Conservation (phyloP, 2,888 invertebrate species). For the Chrysomela aeneicollis region DNA sequence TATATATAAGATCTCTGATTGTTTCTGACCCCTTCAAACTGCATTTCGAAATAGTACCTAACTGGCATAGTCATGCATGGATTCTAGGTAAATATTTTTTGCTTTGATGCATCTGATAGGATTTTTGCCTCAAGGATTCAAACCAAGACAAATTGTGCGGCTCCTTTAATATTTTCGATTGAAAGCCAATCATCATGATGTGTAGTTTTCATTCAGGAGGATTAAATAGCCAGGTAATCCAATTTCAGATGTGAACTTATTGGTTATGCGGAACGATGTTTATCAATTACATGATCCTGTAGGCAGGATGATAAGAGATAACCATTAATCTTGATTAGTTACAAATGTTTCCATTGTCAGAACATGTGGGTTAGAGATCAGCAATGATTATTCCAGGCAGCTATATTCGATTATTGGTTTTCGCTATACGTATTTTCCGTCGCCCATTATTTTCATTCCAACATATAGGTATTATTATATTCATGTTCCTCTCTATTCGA, state of each 20-base stretch:
- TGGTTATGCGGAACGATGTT: not conserved
- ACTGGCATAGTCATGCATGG: too few relatives aligned
- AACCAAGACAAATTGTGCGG: too few relatives aligned
- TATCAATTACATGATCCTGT: slow-evolving; percentile 3
- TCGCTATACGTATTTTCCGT: not conserved
- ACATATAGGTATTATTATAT: too few relatives aligned
- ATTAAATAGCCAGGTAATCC: not conserved
- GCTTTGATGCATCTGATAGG: too few relatives aligned
- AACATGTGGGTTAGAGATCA: not conserved
- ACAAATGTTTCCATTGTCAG: slow-evolving; percentile 5
- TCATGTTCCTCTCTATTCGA: too few relatives aligned
- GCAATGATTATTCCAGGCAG: not conserved
- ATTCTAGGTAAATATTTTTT: too few relatives aligned
- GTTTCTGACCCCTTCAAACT: too few relatives aligned
- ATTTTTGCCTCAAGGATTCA: too few relatives aligned
- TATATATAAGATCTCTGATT: too few relatives aligned
- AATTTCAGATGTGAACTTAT: slow-evolving; percentile 2
- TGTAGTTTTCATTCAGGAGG: not conserved
- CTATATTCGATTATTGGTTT: not conserved
- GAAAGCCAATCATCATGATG: not conserved
- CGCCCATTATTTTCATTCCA: too few relatives aligned
- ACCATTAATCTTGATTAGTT: slow-evolving; percentile 3
- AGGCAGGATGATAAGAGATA: slow-evolving; percentile 7
- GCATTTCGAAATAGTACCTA: too few relatives aligned
- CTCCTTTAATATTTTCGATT: not conserved